Base-by-base conservation (phyloP, 1,140 invertebrate species). In the Dermatophagoides farinae region DNA sequence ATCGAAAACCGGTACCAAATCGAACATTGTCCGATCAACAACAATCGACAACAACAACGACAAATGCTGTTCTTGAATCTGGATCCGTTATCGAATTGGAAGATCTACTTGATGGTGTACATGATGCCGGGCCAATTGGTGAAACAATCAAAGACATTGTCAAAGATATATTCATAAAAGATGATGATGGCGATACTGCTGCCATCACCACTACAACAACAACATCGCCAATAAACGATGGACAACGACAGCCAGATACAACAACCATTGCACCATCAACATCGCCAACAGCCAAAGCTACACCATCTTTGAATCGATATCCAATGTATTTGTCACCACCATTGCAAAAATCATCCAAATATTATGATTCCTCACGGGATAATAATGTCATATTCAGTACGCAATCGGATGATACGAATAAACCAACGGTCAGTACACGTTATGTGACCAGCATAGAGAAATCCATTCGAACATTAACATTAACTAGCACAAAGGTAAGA, bases 121-220 rank as follows among this genome's bases (percentile, higher is more conserved):
- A 55, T 12, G 41, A 55, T 44, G 53, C 53, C 6, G 53, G 67
- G 31, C 65, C 65, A 40, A 41, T 68, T n/a, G 67, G 67, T 22
- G 65, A 64, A 51, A 61, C 67, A 16, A 68, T 68, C 20, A 67
- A 68, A 51, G 67, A 65, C 50, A 68, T 68, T 43, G 65, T 68
- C 1, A 63, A 68, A n/a, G 49, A 67, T 31, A 64, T 68, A 25
- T 61, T 25, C n/a, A 50, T 25, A 6, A 11, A 23, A 50, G 14
- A 14, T 23, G 47, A 20, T 12, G 20, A 14, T 14, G 20, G 22
- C 8, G n/a, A 14, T 18, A 12, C 47, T 5, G 5, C 14, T 25
- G 52, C 6, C 10, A 54, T 22, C 14, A 55, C 53, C 5, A 55
- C 23, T 14, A 16, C 50, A 52, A 52, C 50, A 14, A 5, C 11